A percentile compares a stretch with the other conserved stretches of the same genome.
Evolutionary conservation across 2,113 vertebrate genomes (phyloP).

Genomic region (Mormyrus iriodes): DNA sequence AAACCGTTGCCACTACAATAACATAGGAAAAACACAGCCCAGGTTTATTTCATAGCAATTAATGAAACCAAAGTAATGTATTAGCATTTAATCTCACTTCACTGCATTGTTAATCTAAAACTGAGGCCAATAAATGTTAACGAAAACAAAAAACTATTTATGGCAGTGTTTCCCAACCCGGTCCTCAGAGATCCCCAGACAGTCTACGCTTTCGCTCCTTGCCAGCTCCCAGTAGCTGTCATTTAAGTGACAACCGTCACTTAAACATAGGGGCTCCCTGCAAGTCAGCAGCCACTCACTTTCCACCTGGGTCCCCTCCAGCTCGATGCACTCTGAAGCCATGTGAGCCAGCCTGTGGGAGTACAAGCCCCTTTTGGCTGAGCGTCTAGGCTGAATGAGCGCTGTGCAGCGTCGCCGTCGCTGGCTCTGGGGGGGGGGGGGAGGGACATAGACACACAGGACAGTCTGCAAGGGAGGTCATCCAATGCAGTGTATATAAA

Average conservation of each 20-base stretch:
- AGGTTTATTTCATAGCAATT: background rate
- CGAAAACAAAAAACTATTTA: background rate
- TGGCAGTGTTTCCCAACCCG: background rate
- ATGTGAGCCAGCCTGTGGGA: background rate
- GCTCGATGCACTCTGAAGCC: background rate
- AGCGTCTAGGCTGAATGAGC: background rate
- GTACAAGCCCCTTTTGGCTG: background rate
- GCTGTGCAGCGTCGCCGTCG: background rate
- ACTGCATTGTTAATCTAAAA: background rate
- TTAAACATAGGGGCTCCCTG: background rate
- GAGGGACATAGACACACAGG: background rate
- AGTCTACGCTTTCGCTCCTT: background rate
- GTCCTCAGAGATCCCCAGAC: background rate
- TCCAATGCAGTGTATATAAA: background rate
- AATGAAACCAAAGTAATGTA: background rate
- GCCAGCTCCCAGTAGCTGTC: too few relatives aligned
- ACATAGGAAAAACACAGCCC: background rate
- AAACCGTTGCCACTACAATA: background rate
- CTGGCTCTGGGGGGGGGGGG: background rate
- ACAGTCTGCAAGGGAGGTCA: background rate
- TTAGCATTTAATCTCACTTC: background rate
- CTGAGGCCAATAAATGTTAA: background rate
- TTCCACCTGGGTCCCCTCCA: background rate
- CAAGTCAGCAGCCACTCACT: background rate
- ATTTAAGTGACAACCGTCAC: background rate